These are phyloP conservation scores for Camponotus floridanus DNA, from an alignment of 1,140 invertebrate genomes.

Conservation along the genomic window DNA sequence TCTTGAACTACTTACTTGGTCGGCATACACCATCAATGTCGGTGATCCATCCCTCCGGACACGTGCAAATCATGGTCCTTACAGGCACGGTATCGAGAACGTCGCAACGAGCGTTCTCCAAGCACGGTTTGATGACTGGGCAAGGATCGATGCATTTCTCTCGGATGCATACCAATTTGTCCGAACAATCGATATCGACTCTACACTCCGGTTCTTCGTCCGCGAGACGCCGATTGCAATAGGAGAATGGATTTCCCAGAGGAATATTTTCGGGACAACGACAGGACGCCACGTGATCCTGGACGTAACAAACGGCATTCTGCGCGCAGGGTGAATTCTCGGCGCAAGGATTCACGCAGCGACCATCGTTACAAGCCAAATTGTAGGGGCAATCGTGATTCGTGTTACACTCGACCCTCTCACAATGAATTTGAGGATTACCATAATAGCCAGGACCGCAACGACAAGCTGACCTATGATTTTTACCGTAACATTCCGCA, in stretches of 20 bases:
- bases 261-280: constrained; percentile 92
- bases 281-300: constrained; percentile 92
- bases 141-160: constrained; percentile 93
- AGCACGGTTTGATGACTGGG: constrained; percentile 90
- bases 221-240: constrained; percentile 88
- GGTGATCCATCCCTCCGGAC: constrained; percentile 93
- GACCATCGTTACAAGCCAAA: constrained; percentile 89
- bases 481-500: constrained; percentile 92
- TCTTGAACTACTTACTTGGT: constrained; percentile 81
- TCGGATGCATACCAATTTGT: constrained; percentile 92
- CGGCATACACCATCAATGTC: constrained; percentile 92
- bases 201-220: constrained; percentile 90
- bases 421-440: constrained; percentile 92
- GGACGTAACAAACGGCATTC: constrained; percentile 92
- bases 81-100: constrained; percentile 94
- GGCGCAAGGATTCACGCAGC: constrained; percentile 92
- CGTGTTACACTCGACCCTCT: constrained; percentile 92
- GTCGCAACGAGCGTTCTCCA: constrained; percentile 90
- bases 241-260: constrained; percentile 92
- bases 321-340: constrained; percentile 90
- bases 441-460: constrained; percentile 91
- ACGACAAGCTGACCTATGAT: constrained; percentile 91
- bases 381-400: constrained; percentile 92
- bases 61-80: constrained; percentile 94
- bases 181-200: constrained; percentile 92